Conservation (phyloP, 2,797 vertebrate species). For the Heteromormyrus szaboi region DNA sequence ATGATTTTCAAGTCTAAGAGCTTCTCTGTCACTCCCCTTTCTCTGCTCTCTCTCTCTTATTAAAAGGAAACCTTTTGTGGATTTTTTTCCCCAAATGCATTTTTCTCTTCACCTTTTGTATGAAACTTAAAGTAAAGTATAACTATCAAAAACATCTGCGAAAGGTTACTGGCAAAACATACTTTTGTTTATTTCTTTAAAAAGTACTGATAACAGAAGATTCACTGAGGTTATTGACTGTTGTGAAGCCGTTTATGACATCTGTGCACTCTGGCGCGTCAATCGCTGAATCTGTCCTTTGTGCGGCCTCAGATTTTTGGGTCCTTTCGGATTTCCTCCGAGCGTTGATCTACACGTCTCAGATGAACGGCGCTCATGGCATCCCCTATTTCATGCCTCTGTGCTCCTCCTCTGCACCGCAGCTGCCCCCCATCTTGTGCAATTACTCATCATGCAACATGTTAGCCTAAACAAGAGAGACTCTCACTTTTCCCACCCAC, state of each 20-base stretch:
- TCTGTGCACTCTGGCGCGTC: not conserved
- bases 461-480: not conserved
- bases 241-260: not conserved
- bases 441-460: not conserved
- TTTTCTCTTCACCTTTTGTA: not conserved
- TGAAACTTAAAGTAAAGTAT: not conserved
- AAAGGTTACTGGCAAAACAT: not conserved
- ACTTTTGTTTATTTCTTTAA: not conserved
- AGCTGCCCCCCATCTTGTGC: not conserved
- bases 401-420: too few species aligned
- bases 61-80: not conserved
- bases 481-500: not conserved
- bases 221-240: not conserved
- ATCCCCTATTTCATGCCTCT: not conserved
- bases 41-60: not conserved
- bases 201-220: not conserved
- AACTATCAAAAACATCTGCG: not conserved
- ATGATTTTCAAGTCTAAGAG: not conserved
- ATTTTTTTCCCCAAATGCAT: not conserved
- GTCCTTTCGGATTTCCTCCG: not conserved
- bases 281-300: not conserved
- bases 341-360: not conserved
- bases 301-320: not conserved
- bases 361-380: not conserved
- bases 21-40: not conserved